Evolutionary conservation across 1,140 invertebrate species (phyloP).

Genomic region (Drosophila albomicans): DNA sequence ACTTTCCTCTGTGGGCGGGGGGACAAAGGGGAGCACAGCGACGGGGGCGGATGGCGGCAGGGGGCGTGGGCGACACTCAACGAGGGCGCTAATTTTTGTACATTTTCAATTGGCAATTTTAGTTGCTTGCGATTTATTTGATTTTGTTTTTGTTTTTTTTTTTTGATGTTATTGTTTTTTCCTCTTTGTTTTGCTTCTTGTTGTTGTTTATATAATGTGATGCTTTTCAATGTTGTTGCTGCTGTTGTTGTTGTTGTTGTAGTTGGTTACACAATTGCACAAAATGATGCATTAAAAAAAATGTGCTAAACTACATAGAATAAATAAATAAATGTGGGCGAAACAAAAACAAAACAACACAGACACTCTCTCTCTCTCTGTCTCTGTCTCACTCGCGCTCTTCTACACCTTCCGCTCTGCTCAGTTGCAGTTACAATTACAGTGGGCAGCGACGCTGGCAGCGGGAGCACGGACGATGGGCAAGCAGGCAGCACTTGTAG

Average conservation of each 20-base stretch:
- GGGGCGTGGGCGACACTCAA: slow-evolving; percentile 2
- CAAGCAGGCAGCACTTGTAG: slow-evolving; percentile 47
- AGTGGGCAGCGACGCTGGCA: slow-evolving; percentile 6
- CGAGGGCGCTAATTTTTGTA: slow-evolving; percentile 49
- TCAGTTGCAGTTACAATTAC: slow-evolving; percentile 24
- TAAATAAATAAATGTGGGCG: slow-evolving; percentile 5
- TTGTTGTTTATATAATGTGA: slow-evolving; percentile 43
- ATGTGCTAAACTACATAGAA: background rate
- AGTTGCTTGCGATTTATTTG: slow-evolving; percentile 14
- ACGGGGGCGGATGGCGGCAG: background rate
- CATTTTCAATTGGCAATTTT: slow-evolving; percentile 52
- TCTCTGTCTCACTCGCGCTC: background rate
- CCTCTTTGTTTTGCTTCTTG: slow-evolving; percentile 17
- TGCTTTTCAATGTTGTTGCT: slow-evolving; percentile 41
- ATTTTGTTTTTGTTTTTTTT: slow-evolving; percentile 18
- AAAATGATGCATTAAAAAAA: slow-evolving; percentile 28
- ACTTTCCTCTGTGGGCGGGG: background rate
- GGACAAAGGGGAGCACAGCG: background rate
- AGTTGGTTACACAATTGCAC: slow-evolving; percentile 45
- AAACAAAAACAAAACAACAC: slow-evolving; percentile 11
- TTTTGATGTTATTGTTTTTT: slow-evolving; percentile 7
- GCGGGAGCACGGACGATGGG: slow-evolving; percentile 5
- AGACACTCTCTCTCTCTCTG: background rate
- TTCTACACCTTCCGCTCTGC: background rate
- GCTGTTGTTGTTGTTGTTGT: slow-evolving; percentile 29